phyloP scores from a whole-genome alignment of 2,113 vertebrate species.

The Hipposideros armiger region DNA sequence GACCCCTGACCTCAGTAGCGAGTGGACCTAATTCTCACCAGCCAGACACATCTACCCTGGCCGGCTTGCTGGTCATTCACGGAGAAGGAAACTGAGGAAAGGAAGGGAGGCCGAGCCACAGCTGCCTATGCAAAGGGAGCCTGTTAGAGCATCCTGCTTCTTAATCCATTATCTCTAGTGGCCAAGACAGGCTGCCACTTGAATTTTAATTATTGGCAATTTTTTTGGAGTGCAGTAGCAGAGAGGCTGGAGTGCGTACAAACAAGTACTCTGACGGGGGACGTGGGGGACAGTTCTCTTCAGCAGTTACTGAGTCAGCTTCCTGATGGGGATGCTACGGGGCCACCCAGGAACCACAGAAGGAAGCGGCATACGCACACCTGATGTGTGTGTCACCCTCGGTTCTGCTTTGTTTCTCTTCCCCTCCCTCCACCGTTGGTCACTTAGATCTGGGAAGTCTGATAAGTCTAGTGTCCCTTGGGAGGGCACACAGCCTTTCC shows the following conservation, averaged over 20 bases:
- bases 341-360: background rate
- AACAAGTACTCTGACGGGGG: background rate
- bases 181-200: background rate
- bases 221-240: background rate
- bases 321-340: rapidly evolving
- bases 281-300: background rate
- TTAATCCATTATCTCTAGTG: background rate
- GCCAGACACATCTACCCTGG: background rate
- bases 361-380: background rate
- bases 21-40: background rate
- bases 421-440: background rate
- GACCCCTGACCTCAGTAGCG: slow-evolving; percentile 33
- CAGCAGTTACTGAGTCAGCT: background rate
- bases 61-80: background rate
- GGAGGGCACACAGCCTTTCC: background rate
- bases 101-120: background rate
- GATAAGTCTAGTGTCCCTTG: background rate
- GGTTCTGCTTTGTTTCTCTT: background rate
- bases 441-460: background rate
- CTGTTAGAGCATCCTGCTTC: background rate
- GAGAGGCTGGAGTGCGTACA: background rate
- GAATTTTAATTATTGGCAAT: background rate
- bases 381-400: background rate
- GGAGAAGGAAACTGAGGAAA: slow-evolving; percentile 3
- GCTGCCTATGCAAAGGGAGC: background rate